These are phyloP conservation scores for Cephalopholis sonnerati DNA, from an alignment of 2,113 vertebrate species.

Conservation along the genomic window DNA sequence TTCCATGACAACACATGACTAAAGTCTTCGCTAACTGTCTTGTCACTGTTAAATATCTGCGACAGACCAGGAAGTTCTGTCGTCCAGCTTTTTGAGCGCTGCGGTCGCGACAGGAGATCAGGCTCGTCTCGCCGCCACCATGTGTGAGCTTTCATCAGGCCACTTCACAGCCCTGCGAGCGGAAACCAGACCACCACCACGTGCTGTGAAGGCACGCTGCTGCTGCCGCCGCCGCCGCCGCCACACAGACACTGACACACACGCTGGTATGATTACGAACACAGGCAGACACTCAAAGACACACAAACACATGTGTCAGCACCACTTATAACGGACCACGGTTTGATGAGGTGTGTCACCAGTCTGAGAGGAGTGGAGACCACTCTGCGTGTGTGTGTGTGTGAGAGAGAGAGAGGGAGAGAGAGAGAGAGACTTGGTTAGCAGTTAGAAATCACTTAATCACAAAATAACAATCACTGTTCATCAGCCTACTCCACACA, in stretches of 20 bases:
- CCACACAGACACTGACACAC: slow-evolving; percentile 25
- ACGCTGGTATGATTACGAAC: slow-evolving; percentile 47
- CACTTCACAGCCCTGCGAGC: slow-evolving; percentile 66
- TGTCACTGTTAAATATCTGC: slow-evolving; percentile 6
- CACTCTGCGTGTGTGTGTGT: slow-evolving; percentile 14
- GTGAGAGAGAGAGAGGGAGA: slow-evolving; percentile 10
- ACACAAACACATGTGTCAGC: slow-evolving; percentile 54
- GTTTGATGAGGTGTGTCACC: slow-evolving; percentile 64
- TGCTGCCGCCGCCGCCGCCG: slow-evolving; percentile 37
- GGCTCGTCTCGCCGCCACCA: slow-evolving; percentile 45
- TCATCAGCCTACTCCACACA: slow-evolving; percentile 17
- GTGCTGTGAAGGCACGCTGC: slow-evolving; percentile 45
- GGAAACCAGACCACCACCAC: slow-evolving; percentile 68
- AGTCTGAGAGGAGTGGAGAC: slow-evolving; percentile 39
- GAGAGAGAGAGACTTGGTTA: slow-evolving; percentile 2
- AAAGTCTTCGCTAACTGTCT: neutral
- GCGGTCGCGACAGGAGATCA: slow-evolving; percentile 40
- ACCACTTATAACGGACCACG: slow-evolving; percentile 51
- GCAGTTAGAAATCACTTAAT: slow-evolving; percentile 51
- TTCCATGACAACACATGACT: slow-evolving; percentile 4
- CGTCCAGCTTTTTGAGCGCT: slow-evolving; percentile 20
- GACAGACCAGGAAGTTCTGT: neutral
- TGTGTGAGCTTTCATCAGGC: slow-evolving; percentile 68
- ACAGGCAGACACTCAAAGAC: slow-evolving; percentile 39
- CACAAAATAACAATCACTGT: slow-evolving; percentile 27